Evolutionary conservation across 2,797 vertebrate species (phyloP), one percentile per base, ranked within the genome.

Genomic region (Channa striata): DNA sequence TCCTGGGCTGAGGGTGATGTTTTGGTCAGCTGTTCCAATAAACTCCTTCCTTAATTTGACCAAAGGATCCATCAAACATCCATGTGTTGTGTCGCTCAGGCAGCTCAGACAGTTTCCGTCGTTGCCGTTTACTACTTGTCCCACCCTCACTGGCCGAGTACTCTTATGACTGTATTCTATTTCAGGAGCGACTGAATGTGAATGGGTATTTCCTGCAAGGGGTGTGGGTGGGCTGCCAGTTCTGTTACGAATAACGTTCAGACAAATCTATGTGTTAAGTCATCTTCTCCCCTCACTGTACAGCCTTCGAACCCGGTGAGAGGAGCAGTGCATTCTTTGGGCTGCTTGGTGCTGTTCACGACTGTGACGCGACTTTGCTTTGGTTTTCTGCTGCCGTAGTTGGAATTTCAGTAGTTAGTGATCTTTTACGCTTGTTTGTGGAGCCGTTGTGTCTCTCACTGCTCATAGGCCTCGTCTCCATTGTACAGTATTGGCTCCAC

Each of bases 111-210:
- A 67, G 74, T 86, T 86, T 86, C 74, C 56, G 8, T 23, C 13
- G n/a, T 61, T 30, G 33, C 17, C 39, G 48, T 60, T 13, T 17
- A 33, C 34, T 14, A 36, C 17, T 59, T 25, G 43, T 16, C n/a
- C 43, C 23, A 30, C 8, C 37, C 46, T 59, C 54, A 1, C 17
- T 39, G 63, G 39, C 44, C 16, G 21, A 51, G 3, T 64, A n/a
- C 60, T 19, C 44, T 3, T 43, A 73, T 84, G 71, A 84, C 67
- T 74, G 59, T 33, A 5, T n/a, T n/a, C 68, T 82, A 30, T 84
- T 74, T 78, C 39, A 52, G 23, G 43, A 8, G 14, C 13, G 40
- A n/a, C 37, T 25, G 9, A 10, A 0, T 46, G 51, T 64, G 53
- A 62, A 48, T 25, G 39, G 25, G 56, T 59, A 30, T 81, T 83